These are phyloP conservation scores for Gonatopus flavifemur DNA, from an alignment of 1,140 invertebrate species.

Conservation along the genomic window DNA sequence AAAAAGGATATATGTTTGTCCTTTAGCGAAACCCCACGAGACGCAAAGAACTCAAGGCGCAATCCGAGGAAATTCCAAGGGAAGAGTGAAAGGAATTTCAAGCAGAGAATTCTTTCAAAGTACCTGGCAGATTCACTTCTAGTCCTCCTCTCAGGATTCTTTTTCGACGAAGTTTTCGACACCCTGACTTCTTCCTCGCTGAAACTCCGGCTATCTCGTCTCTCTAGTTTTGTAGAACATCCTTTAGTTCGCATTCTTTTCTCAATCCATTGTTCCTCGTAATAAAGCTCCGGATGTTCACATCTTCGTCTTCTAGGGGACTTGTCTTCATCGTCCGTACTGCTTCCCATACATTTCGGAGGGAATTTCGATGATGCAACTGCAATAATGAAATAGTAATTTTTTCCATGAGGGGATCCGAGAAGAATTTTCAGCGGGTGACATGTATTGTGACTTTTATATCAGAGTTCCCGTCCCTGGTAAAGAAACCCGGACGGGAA, in stretches of 20 bases:
- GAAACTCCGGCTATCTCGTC: constrained; percentile 48
- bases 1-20: too few species aligned
- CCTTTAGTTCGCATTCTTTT: constrained; percentile 41
- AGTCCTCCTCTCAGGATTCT: constrained; percentile 40
- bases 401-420: too few species aligned
- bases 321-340: constrained; percentile 40
- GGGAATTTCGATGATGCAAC: constrained; percentile 45
- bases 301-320: constrained; percentile 16
- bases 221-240: constrained; percentile 34
- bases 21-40: too few species aligned
- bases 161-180: constrained; percentile 40
- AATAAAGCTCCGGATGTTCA: constrained; percentile 40
- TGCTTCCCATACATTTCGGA: constrained; percentile 34
- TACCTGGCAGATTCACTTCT: constrained; percentile 50
- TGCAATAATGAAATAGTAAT: too few species aligned
- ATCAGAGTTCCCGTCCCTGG: too few species aligned
- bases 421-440: too few species aligned
- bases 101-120: too few species aligned
- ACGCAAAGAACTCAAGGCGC: too few species aligned
- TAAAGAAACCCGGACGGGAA: too few species aligned
- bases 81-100: too few species aligned
- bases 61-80: too few species aligned
- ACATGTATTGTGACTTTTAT: too few species aligned
- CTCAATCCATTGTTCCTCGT: constrained; percentile 52
- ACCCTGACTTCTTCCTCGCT: constrained; percentile 52